Conservation (phyloP, 1,140 invertebrate species). For the Pseudomyrmex pallidus region DNA sequence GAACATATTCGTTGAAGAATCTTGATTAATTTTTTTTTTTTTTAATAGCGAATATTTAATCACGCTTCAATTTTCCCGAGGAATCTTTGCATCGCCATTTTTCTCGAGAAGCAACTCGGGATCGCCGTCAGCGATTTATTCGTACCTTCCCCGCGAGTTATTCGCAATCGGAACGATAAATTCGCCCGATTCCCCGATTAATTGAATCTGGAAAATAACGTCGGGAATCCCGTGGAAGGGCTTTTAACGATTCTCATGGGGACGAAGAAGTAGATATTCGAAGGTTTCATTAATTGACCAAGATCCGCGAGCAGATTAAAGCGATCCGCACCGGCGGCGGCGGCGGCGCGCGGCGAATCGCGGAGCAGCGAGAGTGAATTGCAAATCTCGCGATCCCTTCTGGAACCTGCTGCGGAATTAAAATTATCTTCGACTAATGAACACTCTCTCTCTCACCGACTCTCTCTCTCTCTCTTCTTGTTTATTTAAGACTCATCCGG, state of each 20-base stretch:
- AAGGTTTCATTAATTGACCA: conserved; percentile 72
- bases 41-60: no score
- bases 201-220: conserved; percentile 72
- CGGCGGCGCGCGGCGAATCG: conserved; percentile 2
- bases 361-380: conserved; percentile 60
- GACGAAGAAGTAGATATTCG: conserved; percentile 59
- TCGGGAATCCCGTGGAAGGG: conserved; percentile 45
- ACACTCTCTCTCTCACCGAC: not conserved
- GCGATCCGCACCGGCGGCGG: conserved; percentile 41
- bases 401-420: conserved; percentile 18
- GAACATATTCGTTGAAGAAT: not conserved
- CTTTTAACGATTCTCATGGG: conserved; percentile 62
- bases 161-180: conserved; percentile 64
- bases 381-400: conserved; percentile 63
- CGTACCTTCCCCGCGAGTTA: conserved; percentile 2
- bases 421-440: conserved; percentile 63
- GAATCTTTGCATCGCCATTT: not conserved
- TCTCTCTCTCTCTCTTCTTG: conserved; percentile 18
- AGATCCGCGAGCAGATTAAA: conserved; percentile 70
- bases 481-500: conserved; percentile 23
- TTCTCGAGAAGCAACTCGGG: not conserved
- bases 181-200: conserved; percentile 63
- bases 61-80: not conserved
- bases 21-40: no score
- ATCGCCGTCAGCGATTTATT: conserved; percentile 23